phyloP scores from a whole-genome alignment of 2,888 invertebrate genomes.

The Drosophila pseudotalamancana region DNA sequence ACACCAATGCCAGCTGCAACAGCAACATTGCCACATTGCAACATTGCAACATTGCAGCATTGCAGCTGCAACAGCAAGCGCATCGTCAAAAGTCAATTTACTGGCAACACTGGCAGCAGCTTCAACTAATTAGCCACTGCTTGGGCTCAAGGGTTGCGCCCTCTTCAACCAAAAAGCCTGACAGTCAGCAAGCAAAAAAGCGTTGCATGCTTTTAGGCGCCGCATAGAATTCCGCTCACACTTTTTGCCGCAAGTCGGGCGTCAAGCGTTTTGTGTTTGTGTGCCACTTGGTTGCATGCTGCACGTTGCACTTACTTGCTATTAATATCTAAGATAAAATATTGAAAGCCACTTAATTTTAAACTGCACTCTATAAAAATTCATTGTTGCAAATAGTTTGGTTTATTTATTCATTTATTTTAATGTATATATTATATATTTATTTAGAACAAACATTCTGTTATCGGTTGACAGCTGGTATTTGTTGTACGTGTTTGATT shows the following conservation, averaged over 20 bases:
- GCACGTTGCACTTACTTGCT: not conserved
- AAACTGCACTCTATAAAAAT: no score
- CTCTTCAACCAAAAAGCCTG: slow-evolving; percentile 29
- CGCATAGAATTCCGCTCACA: slow-evolving; percentile 17
- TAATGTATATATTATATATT: no score
- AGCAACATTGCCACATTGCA: slow-evolving; percentile 4
- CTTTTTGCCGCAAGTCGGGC: slow-evolving; percentile 12
- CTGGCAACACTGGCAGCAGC: slow-evolving; percentile 70
- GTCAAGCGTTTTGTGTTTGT: not conserved
- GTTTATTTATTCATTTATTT: no score
- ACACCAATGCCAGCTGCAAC: slow-evolving; percentile 43
- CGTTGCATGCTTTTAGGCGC: slow-evolving; percentile 49
- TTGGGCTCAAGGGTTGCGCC: slow-evolving; percentile 53
- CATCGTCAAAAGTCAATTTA: slow-evolving; percentile 76
- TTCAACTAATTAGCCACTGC: slow-evolving; percentile 72
- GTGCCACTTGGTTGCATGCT: slow-evolving; percentile 12
- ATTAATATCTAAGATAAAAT: no score
- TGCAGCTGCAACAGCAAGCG: slow-evolving; percentile 26
- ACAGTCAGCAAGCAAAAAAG: slow-evolving; percentile 29
- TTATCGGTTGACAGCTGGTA: no score
- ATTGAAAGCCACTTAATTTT: no score
- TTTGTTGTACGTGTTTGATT: no score
- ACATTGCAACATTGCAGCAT: slow-evolving; percentile 2
- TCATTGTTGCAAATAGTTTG: no score
- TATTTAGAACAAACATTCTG: no score